These are phyloP conservation scores for Choristoneura fumiferana DNA, from an alignment of 1,140 invertebrate genomes.

Conservation along the genomic window DNA sequence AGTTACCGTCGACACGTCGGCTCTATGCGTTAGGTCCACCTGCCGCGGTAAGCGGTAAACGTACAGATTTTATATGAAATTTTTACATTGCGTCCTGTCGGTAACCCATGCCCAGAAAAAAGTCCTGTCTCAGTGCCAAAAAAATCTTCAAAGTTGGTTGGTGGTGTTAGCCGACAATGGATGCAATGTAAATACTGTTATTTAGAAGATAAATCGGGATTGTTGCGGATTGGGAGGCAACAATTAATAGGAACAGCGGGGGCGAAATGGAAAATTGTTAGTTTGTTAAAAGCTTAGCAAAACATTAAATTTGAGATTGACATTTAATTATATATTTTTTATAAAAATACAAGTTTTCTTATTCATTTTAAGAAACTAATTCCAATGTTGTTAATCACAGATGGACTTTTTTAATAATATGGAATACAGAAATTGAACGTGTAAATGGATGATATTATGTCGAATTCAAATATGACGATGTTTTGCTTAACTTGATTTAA, in stretches of 20 bases:
- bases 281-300: not conserved
- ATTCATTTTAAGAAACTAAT: no score
- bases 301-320: constrained; percentile 1
- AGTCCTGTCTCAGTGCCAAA: no score
- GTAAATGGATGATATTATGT: no score
- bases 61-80: constrained; percentile 37
- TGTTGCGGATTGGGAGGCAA: constrained; percentile 8
- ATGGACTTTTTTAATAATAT: no score
- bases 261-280: not conserved
- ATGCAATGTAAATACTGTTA: constrained; percentile 7
- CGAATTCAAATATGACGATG: no score
- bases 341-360: no score
- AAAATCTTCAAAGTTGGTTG: no score
- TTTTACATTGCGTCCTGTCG: constrained; percentile 17
- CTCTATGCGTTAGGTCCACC: constrained; percentile 77
- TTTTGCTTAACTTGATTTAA: constrained; percentile 1
- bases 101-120: no score
- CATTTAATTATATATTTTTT: no score
- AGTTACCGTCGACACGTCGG: constrained; percentile 69
- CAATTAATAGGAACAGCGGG: constrained; percentile 8
- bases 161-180: constrained; percentile 19
- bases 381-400: no score
- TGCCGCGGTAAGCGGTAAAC: constrained; percentile 74
- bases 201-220: not conserved
- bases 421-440: no score